Evolutionary conservation across 2,888 invertebrate species (phyloP), one percentile per base, ranked within the genome.

Genomic region (Pocota personata): DNA sequence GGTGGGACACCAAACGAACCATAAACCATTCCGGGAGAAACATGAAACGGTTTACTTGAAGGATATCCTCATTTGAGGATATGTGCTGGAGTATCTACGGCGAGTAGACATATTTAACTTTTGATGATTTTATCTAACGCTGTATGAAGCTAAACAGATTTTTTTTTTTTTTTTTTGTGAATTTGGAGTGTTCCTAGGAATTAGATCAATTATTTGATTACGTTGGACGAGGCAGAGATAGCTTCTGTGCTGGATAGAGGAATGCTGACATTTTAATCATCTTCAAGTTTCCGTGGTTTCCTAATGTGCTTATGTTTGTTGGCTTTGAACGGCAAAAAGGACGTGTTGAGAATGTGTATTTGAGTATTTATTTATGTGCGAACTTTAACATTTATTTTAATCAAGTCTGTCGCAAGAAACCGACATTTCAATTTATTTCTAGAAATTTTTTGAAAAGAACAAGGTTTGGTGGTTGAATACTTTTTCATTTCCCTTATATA

Each of bases 151-250:
- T 30, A 16, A 40, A 21, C 19, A 64, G 69, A 64, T 48, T 14
- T 67, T 76, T 76, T 55, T 82, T 60, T 37, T 46, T 55, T 43
- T 32, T 77, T 48, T 43, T 52, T 19, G 48, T 7, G 19, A 48
- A 62, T 37, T 40, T 8, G 24, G 62, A 75, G 55, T 76, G 69
- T 71, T 27, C 40, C 52, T 58, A 32, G 30, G 66, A 71, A 84
- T 64, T 71, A 66, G 84, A 84, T 84, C 80, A 84, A 84, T 84
- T 84, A 84, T 84, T 84, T 84, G 84, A 84, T 84, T 76, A 84
- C 27, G 12, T 16, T 46, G 8, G 50, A 46, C 30, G 43, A 16
- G 37, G 16, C 55, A 27, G 14, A 35, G 14, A 19, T 48, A 30
- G 4, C 21, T n/a, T 35, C 7, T 48, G 16, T 40, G 37, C n/a